Percentiles rank a stretch among this genome's conserved stretches.
Conservation (phyloP, 2,797 vertebrate genomes). For the Pseudomugil gertrudae region DNA sequence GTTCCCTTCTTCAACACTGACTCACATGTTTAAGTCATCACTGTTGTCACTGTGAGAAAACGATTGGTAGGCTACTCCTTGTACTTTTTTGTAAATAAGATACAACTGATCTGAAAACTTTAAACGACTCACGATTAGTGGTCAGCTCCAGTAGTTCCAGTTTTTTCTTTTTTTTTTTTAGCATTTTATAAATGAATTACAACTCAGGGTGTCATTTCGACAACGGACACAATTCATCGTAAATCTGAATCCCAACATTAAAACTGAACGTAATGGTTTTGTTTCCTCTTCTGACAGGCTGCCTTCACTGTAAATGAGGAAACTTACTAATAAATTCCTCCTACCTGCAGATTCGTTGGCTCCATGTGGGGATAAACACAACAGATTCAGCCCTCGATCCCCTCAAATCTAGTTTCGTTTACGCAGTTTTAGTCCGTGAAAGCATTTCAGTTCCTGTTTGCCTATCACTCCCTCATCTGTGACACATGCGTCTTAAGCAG, state of each 20-base stretch:
- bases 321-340: conserved; percentile 3
- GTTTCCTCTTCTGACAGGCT: not conserved
- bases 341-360: conserved; percentile 82
- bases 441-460: conserved; percentile 65
- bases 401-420: conserved; percentile 38
- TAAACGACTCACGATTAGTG: conserved; percentile 8
- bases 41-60: not conserved
- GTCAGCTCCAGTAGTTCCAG: not conserved
- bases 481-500: conserved; percentile 36
- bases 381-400: conserved; percentile 2
- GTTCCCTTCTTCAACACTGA: not conserved
- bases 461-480: conserved; percentile 33
- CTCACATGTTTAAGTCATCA: not conserved
- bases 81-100: too few species aligned
- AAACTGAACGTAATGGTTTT: not conserved
- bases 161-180: not conserved
- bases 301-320: not conserved
- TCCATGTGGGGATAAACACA: conserved; percentile 69
- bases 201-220: not conserved
- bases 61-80: not conserved
- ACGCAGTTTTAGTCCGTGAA: not conserved
- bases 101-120: conserved; percentile 13
- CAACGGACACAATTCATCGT: too few species aligned
- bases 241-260: not conserved
- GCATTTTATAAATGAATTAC: not conserved